Evolutionary conservation across 2,797 vertebrate species (phyloP).

Genomic region (Labeo calbasu): DNA sequence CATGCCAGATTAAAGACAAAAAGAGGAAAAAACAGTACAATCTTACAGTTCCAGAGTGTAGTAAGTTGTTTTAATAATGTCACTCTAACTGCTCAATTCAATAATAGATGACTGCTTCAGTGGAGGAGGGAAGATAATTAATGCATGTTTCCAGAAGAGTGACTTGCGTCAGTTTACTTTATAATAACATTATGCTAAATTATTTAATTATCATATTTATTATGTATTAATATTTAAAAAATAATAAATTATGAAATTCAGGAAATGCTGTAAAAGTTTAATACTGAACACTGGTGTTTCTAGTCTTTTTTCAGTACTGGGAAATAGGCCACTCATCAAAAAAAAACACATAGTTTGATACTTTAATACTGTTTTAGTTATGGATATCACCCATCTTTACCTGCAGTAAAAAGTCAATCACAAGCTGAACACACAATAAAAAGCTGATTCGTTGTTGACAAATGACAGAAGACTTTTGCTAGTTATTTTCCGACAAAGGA

Average conservation of each 20-base stretch:
- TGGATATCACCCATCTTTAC: too few relatives aligned
- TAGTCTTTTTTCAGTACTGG: not conserved
- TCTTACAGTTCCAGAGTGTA: not conserved
- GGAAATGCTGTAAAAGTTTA: not conserved
- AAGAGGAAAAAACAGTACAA: not conserved
- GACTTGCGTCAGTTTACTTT: not conserved
- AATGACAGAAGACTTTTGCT: too few relatives aligned
- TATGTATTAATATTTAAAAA: too few relatives aligned
- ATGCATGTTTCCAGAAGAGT: not conserved
- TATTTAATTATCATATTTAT: too few relatives aligned
- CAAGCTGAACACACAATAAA: too few relatives aligned
- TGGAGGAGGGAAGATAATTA: not conserved
- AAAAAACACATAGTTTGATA: not conserved
- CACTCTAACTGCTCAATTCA: not conserved
- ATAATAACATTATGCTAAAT: not conserved
- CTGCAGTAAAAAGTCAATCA: too few relatives aligned
- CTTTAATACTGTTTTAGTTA: not conserved
- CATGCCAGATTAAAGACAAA: slow-evolving; percentile 12
- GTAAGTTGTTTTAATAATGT: not conserved
- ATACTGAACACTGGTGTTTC: not conserved
- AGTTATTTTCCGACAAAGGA: too few relatives aligned
- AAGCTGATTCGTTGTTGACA: too few relatives aligned
- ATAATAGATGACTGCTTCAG: not conserved
- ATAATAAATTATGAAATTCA: not conserved
- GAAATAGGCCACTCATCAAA: not conserved